These are phyloP conservation scores for Drosophila anomalipes DNA, from an alignment of 2,888 invertebrate species.

Conservation along the genomic window DNA sequence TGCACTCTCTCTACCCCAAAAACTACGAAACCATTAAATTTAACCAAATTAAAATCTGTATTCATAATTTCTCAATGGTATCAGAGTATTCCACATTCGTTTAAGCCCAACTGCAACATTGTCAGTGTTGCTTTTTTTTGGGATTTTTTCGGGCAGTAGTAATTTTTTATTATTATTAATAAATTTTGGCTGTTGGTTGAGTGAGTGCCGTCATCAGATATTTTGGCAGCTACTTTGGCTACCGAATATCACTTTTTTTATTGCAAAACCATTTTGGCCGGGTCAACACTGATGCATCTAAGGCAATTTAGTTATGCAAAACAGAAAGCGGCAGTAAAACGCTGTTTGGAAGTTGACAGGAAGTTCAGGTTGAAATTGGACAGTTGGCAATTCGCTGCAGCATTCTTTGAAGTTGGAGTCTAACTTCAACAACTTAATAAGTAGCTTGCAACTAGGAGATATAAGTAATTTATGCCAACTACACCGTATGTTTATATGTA, in stretches of 20 bases:
- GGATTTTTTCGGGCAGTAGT: constrained; percentile 30
- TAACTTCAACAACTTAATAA: constrained; percentile 70
- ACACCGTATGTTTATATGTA: constrained; percentile 57
- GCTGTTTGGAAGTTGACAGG: constrained; percentile 10
- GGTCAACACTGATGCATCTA: constrained; percentile 14
- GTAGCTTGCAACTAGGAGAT: constrained; percentile 52
- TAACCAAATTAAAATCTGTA: background rate
- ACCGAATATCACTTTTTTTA: constrained; percentile 43
- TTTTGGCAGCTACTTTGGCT: constrained; percentile 59
- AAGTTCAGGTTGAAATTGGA: constrained; percentile 18
- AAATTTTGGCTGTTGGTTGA: constrained; percentile 25
- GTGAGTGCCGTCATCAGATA: constrained; percentile 49
- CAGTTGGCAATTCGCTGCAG: constrained; percentile 21
- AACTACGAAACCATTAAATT: background rate
- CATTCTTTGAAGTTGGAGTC: constrained; percentile 61
- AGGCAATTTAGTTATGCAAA: constrained; percentile 22
- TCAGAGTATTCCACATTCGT: background rate
- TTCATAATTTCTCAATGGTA: background rate
- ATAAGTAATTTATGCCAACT: constrained; percentile 50
- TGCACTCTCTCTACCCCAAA: background rate
- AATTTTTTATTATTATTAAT: constrained; percentile 50
- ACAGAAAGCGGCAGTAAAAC: background rate
- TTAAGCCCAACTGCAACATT: background rate
- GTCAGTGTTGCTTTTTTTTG: background rate
- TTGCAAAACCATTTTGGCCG: constrained; percentile 6